Conservation (phyloP, 1,140 invertebrate genomes). For the Campodea augens region DNA sequence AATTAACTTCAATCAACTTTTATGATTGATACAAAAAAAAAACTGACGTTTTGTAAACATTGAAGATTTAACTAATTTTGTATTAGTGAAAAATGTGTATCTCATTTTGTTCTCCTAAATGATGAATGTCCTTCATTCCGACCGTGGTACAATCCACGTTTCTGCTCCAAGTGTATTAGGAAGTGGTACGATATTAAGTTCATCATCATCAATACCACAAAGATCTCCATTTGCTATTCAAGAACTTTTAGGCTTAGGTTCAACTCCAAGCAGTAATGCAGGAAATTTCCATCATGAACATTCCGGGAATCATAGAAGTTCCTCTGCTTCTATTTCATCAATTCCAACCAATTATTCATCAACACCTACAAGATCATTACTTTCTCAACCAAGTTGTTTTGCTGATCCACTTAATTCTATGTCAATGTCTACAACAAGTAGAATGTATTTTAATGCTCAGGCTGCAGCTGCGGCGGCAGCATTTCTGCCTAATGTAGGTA, state of each 20-base stretch:
- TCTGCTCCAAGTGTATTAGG: slow-evolving; percentile 14
- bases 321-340: slow-evolving; percentile 22
- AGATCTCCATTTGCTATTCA: slow-evolving; percentile 80
- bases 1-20: no score
- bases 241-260: slow-evolving; percentile 59
- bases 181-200: slow-evolving; percentile 6
- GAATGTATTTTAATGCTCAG: slow-evolving; percentile 72
- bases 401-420: slow-evolving; percentile 25
- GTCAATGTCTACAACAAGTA: slow-evolving; percentile 35
- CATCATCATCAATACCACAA: slow-evolving; percentile 41
- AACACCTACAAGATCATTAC: slow-evolving; percentile 2
- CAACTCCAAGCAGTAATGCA: no score
- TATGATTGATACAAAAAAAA: no score
- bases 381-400: slow-evolving; percentile 6
- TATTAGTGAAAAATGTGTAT: no score
- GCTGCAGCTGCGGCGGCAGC: slow-evolving; percentile 49
- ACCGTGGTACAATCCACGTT: slow-evolving; percentile 14
- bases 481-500: slow-evolving; percentile 45
- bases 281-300: no score
- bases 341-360: slow-evolving; percentile 12
- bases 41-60: no score
- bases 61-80: no score
- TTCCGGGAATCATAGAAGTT: slow-evolving; percentile 20
- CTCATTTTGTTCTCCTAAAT: no score
- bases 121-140: slow-evolving; percentile 16